A percentile compares a stretch with the other conserved stretches of the same genome.
phyloP scores from a whole-genome alignment of 1,140 invertebrate genomes.

The Antheraea pernyi region DNA sequence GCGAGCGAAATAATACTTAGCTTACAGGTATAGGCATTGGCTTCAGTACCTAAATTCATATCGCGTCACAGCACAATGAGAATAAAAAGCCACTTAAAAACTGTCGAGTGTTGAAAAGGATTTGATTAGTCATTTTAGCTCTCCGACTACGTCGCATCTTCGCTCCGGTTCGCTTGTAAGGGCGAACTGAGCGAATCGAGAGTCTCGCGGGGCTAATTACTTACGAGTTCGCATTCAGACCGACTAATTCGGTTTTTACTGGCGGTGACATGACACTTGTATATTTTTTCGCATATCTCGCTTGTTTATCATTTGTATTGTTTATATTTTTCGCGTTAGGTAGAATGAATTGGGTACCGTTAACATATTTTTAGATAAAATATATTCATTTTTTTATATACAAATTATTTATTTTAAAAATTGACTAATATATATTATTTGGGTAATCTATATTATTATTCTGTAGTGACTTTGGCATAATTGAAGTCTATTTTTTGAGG shows the following conservation, averaged over 20 bases:
- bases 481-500: no score
- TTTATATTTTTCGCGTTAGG: neutral
- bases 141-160: slow-evolving; percentile 59
- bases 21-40: neutral
- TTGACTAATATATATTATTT: no score
- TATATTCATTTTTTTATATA: no score
- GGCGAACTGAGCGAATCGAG: slow-evolving; percentile 57
- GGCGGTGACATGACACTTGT: slow-evolving; percentile 44
- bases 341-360: no score
- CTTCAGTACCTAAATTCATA: neutral
- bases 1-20: neutral
- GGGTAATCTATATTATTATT: no score
- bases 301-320: neutral
- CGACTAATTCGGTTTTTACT: slow-evolving; percentile 73
- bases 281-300: neutral
- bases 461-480: no score
- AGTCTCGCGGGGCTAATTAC: slow-evolving; percentile 75
- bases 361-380: no score
- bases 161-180: slow-evolving; percentile 68
- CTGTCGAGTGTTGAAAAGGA: slow-evolving; percentile 64
- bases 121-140: slow-evolving; percentile 76
- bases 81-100: slow-evolving; percentile 69
- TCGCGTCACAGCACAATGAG: slow-evolving; percentile 65
- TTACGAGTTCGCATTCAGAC: slow-evolving; percentile 73
- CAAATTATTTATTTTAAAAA: no score